A percentile compares a stretch with the other conserved stretches of the same genome.
These are phyloP conservation scores for Corythoichthys haematopterus DNA, from an alignment of 2,113 vertebrate species.

Conservation along the genomic window DNA sequence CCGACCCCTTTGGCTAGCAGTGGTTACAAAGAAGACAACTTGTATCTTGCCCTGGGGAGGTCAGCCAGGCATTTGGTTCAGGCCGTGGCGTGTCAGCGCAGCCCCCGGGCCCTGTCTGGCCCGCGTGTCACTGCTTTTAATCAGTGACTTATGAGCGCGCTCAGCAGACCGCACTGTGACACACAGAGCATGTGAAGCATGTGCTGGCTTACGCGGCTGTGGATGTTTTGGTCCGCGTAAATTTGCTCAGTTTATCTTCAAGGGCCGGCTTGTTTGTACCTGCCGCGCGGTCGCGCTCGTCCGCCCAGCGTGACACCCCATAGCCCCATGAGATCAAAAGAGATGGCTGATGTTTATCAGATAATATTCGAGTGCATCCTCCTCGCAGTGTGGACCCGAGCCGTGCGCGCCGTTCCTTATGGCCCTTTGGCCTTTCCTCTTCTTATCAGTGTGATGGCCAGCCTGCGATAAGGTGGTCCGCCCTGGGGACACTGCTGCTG, in stretches of 20 bases:
- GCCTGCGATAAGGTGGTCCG: slow-evolving; percentile 55
- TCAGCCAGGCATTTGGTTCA: slow-evolving; percentile 71
- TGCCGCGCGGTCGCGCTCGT: slow-evolving; percentile 69
- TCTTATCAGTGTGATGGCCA: slow-evolving; percentile 66
- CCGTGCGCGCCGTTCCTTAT: slow-evolving; percentile 56
- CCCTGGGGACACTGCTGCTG: slow-evolving; percentile 47
- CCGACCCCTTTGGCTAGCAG: neutral
- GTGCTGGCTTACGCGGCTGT: slow-evolving; percentile 11
- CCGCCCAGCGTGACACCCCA: slow-evolving; percentile 72
- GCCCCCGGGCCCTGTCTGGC: slow-evolving; percentile 68
- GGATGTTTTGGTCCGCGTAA: slow-evolving; percentile 34
- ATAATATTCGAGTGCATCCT: slow-evolving; percentile 62
- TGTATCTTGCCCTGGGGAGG: slow-evolving; percentile 45
- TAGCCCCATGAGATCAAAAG: slow-evolving; percentile 73
- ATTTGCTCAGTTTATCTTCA: slow-evolving; percentile 57
- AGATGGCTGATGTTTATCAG: slow-evolving; percentile 69
- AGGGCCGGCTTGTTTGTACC: slow-evolving; percentile 76
- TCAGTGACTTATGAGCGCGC: slow-evolving; percentile 51
- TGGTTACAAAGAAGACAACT: slow-evolving; percentile 15
- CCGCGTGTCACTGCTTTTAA: slow-evolving; percentile 63
- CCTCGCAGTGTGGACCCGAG: slow-evolving; percentile 62
- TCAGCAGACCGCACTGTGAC: slow-evolving; percentile 28
- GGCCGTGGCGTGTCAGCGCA: slow-evolving; percentile 60
- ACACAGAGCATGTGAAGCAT: slow-evolving; percentile 23
- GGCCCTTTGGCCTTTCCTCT: slow-evolving; percentile 70